These are phyloP conservation scores for Penaeus indicus DNA, from an alignment of 1,140 invertebrate genomes.

Conservation along the genomic window DNA sequence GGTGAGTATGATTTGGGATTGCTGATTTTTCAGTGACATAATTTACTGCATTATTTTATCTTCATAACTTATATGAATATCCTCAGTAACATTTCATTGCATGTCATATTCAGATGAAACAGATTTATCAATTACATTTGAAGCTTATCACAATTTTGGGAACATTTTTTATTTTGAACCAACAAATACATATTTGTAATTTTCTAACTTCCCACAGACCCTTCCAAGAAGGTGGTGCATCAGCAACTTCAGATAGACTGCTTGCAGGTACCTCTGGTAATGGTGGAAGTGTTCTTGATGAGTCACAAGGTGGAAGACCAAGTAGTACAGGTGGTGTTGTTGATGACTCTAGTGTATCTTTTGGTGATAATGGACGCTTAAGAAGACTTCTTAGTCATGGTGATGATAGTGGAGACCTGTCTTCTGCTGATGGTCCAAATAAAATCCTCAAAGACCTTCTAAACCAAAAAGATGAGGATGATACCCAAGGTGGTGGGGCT, in stretches of 20 bases:
- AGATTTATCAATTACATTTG: too few relatives aligned
- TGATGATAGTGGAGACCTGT: conserved; percentile 38
- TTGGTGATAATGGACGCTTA: conserved; percentile 41
- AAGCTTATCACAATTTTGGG: too few relatives aligned
- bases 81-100: too few relatives aligned
- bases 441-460: conserved; percentile 59
- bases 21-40: too few relatives aligned
- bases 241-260: conserved; percentile 45
- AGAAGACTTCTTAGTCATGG: conserved; percentile 45
- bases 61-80: too few relatives aligned
- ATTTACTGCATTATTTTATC: too few relatives aligned
- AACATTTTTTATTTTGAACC: too few relatives aligned
- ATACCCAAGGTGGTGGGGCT: conserved; percentile 11
- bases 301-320: conserved; percentile 38
- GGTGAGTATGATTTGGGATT: conserved; percentile 34
- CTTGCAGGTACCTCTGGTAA: conserved; percentile 54
- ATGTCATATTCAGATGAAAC: too few relatives aligned
- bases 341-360: conserved; percentile 37
- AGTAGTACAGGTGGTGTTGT: conserved; percentile 46
- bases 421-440: conserved; percentile 54
- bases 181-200: not conserved
- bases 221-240: conserved; percentile 54
- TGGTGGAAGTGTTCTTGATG: conserved; percentile 46
- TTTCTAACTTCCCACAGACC: conserved; percentile 22
- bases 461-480: conserved; percentile 60